Percentiles rank a stretch among this genome's conserved stretches.
These are phyloP conservation scores for Leptopilina syphax DNA, from an alignment of 2,888 invertebrate genomes.

Conservation along the genomic window DNA sequence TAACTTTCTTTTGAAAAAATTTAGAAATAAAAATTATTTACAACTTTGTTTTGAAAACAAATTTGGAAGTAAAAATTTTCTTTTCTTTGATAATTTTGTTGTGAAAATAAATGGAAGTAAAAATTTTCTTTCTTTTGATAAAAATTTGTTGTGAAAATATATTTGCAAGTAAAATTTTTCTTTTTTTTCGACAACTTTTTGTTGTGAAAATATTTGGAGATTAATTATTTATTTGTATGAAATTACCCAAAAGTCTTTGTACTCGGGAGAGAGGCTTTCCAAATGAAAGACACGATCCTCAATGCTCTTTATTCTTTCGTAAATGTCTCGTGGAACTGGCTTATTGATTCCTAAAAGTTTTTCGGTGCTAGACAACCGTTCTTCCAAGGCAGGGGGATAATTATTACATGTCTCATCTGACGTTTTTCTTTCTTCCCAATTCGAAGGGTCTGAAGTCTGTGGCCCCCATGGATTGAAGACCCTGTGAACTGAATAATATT, in stretches of 20 bases:
- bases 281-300: constrained; percentile 86
- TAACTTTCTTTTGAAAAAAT: too few species aligned
- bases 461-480: constrained; percentile 86
- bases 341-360: constrained; percentile 79
- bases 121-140: too few species aligned
- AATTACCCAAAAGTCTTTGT: constrained; percentile 83
- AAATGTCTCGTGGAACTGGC: constrained; percentile 82
- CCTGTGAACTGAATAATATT: constrained; percentile 80
- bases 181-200: too few species aligned
- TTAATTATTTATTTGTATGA: too few species aligned
- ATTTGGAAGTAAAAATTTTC: too few species aligned
- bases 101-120: too few species aligned
- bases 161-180: too few species aligned
- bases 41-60: too few species aligned
- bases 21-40: too few species aligned
- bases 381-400: constrained; percentile 80
- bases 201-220: too few species aligned
- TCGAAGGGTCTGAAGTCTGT: constrained; percentile 76
- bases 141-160: too few species aligned
- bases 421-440: constrained; percentile 51
- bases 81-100: too few species aligned
- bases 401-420: constrained; percentile 53
- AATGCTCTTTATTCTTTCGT: constrained; percentile 83
- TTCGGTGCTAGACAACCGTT: constrained; percentile 84
- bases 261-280: constrained; percentile 89